Conservation (phyloP, 1,140 invertebrate species). For the Helicoverpa armigera region DNA sequence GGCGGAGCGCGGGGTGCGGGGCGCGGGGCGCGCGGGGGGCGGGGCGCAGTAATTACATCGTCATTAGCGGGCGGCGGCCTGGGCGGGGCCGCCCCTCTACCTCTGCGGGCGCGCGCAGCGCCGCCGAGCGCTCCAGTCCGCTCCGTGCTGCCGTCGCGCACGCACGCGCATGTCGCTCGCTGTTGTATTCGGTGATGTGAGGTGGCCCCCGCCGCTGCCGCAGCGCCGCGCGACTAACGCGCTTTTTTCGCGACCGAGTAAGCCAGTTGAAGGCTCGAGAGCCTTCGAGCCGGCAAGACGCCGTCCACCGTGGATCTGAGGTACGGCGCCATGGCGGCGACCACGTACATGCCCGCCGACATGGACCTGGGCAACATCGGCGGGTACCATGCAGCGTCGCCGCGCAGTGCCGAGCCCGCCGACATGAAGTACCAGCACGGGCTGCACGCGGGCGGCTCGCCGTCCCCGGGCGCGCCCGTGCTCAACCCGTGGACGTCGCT, state of each 20-base stretch:
- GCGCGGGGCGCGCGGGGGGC: conserved; percentile 56
- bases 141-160: conserved; percentile 82
- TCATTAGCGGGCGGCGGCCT: conserved; percentile 71
- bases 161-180: conserved; percentile 86
- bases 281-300: conserved; percentile 89
- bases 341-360: conserved; percentile 94
- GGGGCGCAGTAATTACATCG: conserved; percentile 71
- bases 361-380: conserved; percentile 92
- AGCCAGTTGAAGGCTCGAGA: conserved; percentile 86
- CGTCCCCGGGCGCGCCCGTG: conserved; percentile 90
- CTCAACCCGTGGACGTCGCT: conserved; percentile 95
- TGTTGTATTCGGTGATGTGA: conserved; percentile 81
- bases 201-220: conserved; percentile 84
- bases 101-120: conserved; percentile 69
- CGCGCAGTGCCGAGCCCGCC: conserved; percentile 92
- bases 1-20: conserved; percentile 50
- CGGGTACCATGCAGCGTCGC: conserved; percentile 92
- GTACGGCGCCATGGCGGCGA: conserved; percentile 92
- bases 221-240: conserved; percentile 86
- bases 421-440: conserved; percentile 98
- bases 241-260: conserved; percentile 78
- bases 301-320: conserved; percentile 88
- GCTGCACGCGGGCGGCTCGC: conserved; percentile 90
- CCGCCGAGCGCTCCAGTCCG: conserved; percentile 77
- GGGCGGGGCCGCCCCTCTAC: conserved; percentile 75